These are phyloP conservation scores for Campoplex capitator DNA, from an alignment of 2,888 invertebrate genomes.

Conservation along the genomic window DNA sequence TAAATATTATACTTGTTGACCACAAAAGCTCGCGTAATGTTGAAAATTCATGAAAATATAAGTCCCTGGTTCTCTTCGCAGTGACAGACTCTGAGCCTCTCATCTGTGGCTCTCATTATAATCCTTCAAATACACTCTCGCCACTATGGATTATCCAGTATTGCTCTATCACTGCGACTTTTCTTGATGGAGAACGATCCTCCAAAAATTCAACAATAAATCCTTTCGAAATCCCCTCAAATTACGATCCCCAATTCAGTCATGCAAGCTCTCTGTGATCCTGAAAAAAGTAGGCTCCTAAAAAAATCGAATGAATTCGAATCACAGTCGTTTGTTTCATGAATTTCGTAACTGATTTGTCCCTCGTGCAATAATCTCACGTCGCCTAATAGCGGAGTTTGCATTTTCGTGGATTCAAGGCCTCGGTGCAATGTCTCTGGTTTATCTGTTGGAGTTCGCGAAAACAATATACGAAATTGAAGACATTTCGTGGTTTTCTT, in stretches of 20 bases:
- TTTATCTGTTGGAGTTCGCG: not conserved
- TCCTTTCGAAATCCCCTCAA: not conserved
- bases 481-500: conserved; percentile 16
- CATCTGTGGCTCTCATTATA: conserved; percentile 72
- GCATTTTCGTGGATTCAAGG: not conserved
- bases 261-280: not conserved
- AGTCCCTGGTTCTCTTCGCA: conserved; percentile 79
- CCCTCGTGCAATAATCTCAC: not conserved
- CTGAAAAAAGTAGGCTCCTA: not conserved
- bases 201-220: not conserved
- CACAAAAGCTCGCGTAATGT: conserved; percentile 76
- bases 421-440: not conserved
- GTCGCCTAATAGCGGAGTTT: not conserved
- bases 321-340: not conserved
- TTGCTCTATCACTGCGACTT: conserved; percentile 68
- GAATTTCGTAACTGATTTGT: not conserved
- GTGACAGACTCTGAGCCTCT: conserved; percentile 75
- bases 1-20: conserved; percentile 70
- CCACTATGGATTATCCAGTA: conserved; percentile 75
- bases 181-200: not conserved
- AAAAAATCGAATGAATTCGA: not conserved
- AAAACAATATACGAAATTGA: conserved; percentile 41
- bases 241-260: not conserved
- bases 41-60: conserved; percentile 75
- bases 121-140: conserved; percentile 76